Evolutionary conservation across 53 echinoderm and acorn worm genomes (phyloP), one percentile per base, ranked within the genome.

Genomic region (Mesocentrotus franciscanus): DNA sequence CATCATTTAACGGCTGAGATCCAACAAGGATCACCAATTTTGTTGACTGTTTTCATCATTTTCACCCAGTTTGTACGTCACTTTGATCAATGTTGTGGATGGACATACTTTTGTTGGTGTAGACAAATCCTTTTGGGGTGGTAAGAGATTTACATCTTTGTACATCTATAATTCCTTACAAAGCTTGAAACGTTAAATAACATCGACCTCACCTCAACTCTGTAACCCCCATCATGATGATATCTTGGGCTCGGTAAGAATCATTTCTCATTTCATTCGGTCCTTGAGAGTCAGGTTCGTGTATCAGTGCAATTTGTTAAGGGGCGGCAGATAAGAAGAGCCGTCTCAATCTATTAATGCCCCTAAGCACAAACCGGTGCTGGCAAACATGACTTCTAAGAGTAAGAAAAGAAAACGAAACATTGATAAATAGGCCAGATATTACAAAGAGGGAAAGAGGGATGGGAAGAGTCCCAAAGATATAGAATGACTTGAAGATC

Each of bases 311-410:
- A 58, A 87, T 87, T 58, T 87, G 87, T 87, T 87, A 58, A 87
- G 87, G 58, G 58, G 87, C 87, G 58, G 87, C 56, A 87, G 87
- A 27, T 87, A 58, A 87, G 87, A 87, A 87, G 27, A 87, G 57
- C 58, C 58, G 56, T 87, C 58, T 58, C 87, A 5, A 16, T 87
- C 8, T 87, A 27, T 87, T 87, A 87, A 87, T 87, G 87, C 58
- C 87, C 58, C 58, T 13, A 58, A 87, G 58, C 87, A 59, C 57
- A 87, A 87, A 58, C 29, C 87, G 20, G 87, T 57, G 56, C 10
- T 87, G 57, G 87, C 87, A 27, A 87, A 87, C 87, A 9, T 27
- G 87, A 58, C 58, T 57, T 39, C 39, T n/a, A 58, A 6, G 1
- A 27, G 87, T 8, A 27, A 87, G 58, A 56, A n/a, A 87, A 84